Evolutionary conservation across 64 coral and sea anemone species (phyloP).

Genomic region (Platygyra sinensis): DNA sequence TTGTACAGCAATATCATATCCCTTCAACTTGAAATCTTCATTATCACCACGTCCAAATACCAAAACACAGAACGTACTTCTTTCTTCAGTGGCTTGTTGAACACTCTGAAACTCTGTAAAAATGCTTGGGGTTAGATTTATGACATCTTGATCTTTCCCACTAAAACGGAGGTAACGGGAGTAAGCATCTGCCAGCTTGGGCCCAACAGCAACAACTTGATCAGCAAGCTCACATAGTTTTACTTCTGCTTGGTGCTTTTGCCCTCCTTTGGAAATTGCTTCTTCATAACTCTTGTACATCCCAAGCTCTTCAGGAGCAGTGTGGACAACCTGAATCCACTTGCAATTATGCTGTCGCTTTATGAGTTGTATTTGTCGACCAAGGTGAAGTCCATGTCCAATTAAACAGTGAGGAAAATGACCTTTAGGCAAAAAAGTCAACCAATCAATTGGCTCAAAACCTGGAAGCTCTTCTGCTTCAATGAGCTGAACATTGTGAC

Average conservation of each 20-base stretch:
- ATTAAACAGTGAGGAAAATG: neutral
- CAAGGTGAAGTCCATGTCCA: neutral
- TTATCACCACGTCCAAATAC: neutral
- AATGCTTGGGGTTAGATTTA: too few relatives aligned
- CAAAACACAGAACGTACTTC: neutral
- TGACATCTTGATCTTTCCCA: too few relatives aligned
- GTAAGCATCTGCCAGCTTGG: neutral
- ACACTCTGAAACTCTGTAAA: too few relatives aligned
- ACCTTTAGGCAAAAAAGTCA: neutral
- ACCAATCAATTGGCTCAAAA: neutral
- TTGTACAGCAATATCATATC: neutral
- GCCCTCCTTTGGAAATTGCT: neutral
- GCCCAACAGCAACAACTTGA: neutral
- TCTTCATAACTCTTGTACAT: neutral
- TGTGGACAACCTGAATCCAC: conserved; percentile 3
- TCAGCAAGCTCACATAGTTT: neutral
- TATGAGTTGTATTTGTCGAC: neutral
- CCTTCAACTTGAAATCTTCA: neutral
- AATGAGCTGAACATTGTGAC: neutral
- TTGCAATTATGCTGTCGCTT: neutral
- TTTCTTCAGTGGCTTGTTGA: neutral
- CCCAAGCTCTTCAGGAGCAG: neutral
- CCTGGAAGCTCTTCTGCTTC: neutral
- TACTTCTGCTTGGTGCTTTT: neutral
- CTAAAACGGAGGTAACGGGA: too few relatives aligned